A percentile compares a stretch with the other conserved stretches of the same genome.
Evolutionary conservation across 2,797 vertebrate genomes (phyloP).

Genomic region (Melanotaenia parkinsoni): DNA sequence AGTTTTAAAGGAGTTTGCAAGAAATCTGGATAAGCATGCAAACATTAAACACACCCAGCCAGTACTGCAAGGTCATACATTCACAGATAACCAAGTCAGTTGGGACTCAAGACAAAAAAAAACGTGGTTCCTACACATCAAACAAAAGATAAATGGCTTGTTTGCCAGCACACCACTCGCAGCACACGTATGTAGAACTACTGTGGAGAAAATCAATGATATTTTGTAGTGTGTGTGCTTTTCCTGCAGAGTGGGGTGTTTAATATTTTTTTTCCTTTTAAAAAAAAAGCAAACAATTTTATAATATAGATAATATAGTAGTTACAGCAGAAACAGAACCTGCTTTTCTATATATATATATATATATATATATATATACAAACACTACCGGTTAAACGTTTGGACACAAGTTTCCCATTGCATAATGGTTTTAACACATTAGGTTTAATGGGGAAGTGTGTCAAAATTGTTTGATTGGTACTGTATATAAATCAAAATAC

Average conservation of each 20-base stretch:
- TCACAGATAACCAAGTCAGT: conserved; percentile 55
- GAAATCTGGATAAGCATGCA: conserved; percentile 49
- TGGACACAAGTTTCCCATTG: no score
- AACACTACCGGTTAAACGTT: no score
- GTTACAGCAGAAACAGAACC: conserved; percentile 19
- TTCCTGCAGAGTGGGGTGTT: conserved; percentile 18
- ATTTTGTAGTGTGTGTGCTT: conserved; percentile 32
- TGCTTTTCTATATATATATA: no score
- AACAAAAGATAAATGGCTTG: conserved; percentile 17
- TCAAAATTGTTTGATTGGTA: no score
- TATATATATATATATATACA: no score
- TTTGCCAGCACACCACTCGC: conserved; percentile 1
- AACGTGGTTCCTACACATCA: conserved; percentile 21
- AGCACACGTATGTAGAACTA: not conserved
- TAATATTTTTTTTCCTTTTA: conserved; percentile 24
- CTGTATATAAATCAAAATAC: conserved; percentile 5
- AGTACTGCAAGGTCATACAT: conserved; percentile 67
- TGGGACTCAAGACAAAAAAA: conserved; percentile 28
- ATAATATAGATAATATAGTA: conserved; percentile 1
- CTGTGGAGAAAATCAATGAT: conserved; percentile 5
- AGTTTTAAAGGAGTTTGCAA: conserved; percentile 63
- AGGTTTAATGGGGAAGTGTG: no score
- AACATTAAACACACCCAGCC: conserved; percentile 52
- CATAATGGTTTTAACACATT: no score
- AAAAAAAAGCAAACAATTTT: not conserved